Base-by-base conservation (phyloP, 2,888 invertebrate genomes). In the Myopa testacea region DNA sequence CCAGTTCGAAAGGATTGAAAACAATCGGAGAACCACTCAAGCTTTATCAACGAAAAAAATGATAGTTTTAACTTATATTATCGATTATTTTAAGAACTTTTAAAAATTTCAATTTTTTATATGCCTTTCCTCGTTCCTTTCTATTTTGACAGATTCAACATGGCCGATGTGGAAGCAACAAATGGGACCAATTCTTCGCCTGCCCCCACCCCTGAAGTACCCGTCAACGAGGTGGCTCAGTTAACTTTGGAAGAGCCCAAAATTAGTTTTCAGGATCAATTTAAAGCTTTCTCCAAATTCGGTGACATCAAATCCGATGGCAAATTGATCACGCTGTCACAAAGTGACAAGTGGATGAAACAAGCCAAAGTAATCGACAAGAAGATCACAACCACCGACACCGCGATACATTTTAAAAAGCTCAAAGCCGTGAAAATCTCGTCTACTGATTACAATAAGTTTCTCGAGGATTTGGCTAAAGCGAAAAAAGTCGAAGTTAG, bases 301-400 rank as follows among this genome's bases (percentile, higher is more conserved):
- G 96, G 96, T 0, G 96, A 96, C 87, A 91, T 92, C 4, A 96
- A 96, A 88, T 94, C 95, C 19, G 96, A 96, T 86, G 96, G 96
- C 71, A 95, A 94, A 88, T 91, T 92, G 65, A 95, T 97, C 81
- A 96, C 96, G 0, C 91, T 97, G n/a, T 95, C 95, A 12, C 96
- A 97, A 88, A 94, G 95, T 85, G 97, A 97, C 89, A 97, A 96
- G 90, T 97, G 97, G 97, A 94, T 97, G 94, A 96, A 96, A 85
- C 97, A 97, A 87, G 96, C 96, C 0, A 94, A 93, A 84, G 93
- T 93, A 10, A 95, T 95, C 82, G 96, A 93, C 82, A 96, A 95
- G 90, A 94, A 94, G 86, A 94, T 96, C 81, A 95, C 95, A 0
- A 96, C 97, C 19, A 96, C 96, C 4, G 97, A 97, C 86, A 97